Evolutionary conservation across 2,888 invertebrate genomes (phyloP), one percentile per base, ranked within the genome.

Genomic region (Acrocyrtus sp.): DNA sequence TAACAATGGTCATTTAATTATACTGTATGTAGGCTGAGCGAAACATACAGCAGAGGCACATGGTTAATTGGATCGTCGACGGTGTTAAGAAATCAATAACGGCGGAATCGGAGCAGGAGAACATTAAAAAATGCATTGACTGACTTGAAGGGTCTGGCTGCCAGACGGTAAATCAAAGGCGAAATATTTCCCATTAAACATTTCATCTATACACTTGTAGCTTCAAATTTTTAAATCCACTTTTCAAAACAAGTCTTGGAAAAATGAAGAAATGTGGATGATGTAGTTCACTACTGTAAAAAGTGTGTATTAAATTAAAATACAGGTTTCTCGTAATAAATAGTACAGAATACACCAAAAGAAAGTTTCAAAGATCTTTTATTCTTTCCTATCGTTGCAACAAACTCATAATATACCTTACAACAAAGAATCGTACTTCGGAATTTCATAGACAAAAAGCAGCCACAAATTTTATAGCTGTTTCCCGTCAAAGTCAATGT

Each of bases 61-160:
- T 98, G 92, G 94, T 95, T 26, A 91, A 94, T 85, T 98, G 96
- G 94, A 92, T 98, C 76, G 91, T 96, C 17, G 85, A 86, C 81
- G 92, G 88, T 83, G 98, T 98, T 6, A 87, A 89, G 79, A 90
- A 92, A 82, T 90, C 95, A 74, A 94, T 98, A 84, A 95, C 96
- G n/a, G 91, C 96, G 0, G 92, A 95, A 83, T 95, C 96, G 86
- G 96, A 98, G 85, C 94, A 95, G 84, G 92, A 94, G 81, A 91
- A 92, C 78, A 87, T 98, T 76, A 90, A 92, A 85, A 93, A 91
- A 84, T 97, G 96, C 86, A 93, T 98, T 84, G 88, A n/a, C 89
- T 21, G 95, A 96, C 86, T 88, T 98, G 81, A 89, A 91, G 80
- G 87, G 87, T 12, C 86, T 97, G 78, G 91, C 95, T 69, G 86